Evolutionary conservation across 2,113 vertebrate species (phyloP).

Genomic region (Cyanistes caeruleus): DNA sequence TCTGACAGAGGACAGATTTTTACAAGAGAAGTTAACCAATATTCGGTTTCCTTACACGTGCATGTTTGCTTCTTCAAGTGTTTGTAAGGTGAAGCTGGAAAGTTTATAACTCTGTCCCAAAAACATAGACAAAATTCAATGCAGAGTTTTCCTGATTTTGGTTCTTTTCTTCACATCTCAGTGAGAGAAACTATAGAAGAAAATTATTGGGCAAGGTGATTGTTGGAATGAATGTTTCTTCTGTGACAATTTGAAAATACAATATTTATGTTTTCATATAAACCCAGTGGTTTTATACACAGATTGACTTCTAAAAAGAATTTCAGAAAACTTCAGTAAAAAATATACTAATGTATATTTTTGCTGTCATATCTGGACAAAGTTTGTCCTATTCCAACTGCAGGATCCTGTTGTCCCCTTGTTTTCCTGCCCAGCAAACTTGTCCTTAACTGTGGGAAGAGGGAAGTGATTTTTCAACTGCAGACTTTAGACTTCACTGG

Average conservation of each 20-base stretch:
- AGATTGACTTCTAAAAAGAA: neutral
- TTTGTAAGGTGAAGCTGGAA: neutral
- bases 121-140: neutral
- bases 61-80: neutral
- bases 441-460: neutral
- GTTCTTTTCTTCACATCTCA: neutral
- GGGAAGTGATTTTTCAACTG: neutral
- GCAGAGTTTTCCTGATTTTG: neutral
- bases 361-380: neutral
- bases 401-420: neutral
- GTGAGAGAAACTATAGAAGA: neutral
- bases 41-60: neutral
- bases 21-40: neutral
- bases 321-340: neutral
- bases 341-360: accelerated
- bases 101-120: neutral
- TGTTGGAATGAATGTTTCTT: neutral
- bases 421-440: neutral
- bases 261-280: neutral
- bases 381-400: neutral
- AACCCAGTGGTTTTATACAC: neutral
- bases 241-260: neutral
- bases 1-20: neutral
- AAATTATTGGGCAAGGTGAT: neutral
- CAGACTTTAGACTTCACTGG: neutral